Evolutionary conservation across 2,888 invertebrate genomes (phyloP), one percentile per base, ranked within the genome.

Genomic region (Tuta absoluta): DNA sequence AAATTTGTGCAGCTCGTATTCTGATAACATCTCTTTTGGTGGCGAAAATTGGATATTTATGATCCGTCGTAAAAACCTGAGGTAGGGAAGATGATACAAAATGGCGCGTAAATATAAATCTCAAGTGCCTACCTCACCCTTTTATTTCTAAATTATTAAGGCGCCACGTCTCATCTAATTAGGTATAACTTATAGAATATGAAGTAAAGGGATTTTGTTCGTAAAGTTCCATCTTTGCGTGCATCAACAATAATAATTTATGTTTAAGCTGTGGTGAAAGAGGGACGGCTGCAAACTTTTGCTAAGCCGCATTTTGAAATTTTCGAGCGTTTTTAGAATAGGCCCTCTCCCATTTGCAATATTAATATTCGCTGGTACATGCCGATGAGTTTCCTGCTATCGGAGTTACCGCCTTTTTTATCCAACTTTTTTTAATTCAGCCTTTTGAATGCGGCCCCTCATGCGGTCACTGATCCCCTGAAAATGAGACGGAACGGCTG

Each of bases 281-380:
- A 41, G 41, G 51, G 51, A 12, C 23, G 51, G 11, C 14, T 23
- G 11, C 12, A 53, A 53, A 53, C 51, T 53, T 53, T 53, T 24
- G 24, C 23, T 53, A 23, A 12, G 21, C 23, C 0, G 51, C 51
- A 56, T 56, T 56, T 51, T 63, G 59, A 38, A 33, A 41, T 19
- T 28, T 38, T 76, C 76, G 72, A 68, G 45, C 66, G 69, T 66
- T 72, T 71, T 66, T 67, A 74, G 71, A 80, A 83, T 85, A 79
- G 57, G 62, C 65, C 70, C 65, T 64, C 73, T 79, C 78, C 82
- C 84, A 85, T 86, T 86, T 56, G 77, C 81, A 78, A 85, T 87
- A 87, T 87, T 86, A 86, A 87, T 87, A 85, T 84, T 80, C 77
- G 24, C 73, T 70, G 74, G 75, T 69, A 80, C 77, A 79, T 75